These are phyloP conservation scores for Drosophila atripex DNA, from an alignment of 2,888 invertebrate species.

Conservation along the genomic window DNA sequence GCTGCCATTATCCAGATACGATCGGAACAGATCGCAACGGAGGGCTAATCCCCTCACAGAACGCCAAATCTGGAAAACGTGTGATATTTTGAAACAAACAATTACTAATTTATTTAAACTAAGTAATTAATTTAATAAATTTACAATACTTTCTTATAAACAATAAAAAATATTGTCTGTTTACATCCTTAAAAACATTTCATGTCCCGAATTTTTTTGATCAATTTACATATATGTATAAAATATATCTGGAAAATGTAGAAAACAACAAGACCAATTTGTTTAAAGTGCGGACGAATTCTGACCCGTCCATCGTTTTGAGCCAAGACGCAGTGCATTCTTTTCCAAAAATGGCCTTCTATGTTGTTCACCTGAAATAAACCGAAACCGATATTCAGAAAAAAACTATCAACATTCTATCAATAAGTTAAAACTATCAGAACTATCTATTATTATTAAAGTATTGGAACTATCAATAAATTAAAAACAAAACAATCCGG, in stretches of 20 bases:
- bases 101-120: background rate
- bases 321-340: background rate
- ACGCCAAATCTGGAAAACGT: background rate
- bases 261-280: no score
- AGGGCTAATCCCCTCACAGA: constrained; percentile 16
- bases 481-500: no score
- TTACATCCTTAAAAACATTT: no score
- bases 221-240: no score
- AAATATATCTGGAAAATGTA: no score
- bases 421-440: background rate
- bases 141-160: background rate
- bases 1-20: constrained; percentile 55
- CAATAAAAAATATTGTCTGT: background rate
- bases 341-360: background rate
- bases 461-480: no score
- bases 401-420: background rate
- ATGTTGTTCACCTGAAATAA: constrained; percentile 1
- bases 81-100: background rate
- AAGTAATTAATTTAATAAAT: background rate
- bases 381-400: background rate
- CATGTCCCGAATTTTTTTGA: no score
- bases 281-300: background rate
- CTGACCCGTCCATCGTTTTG: background rate
- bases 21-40: constrained; percentile 22
- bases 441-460: no score